Evolutionary conservation across 2,888 invertebrate genomes (phyloP).

Genomic region (Sinodicranocentrus sp.): DNA sequence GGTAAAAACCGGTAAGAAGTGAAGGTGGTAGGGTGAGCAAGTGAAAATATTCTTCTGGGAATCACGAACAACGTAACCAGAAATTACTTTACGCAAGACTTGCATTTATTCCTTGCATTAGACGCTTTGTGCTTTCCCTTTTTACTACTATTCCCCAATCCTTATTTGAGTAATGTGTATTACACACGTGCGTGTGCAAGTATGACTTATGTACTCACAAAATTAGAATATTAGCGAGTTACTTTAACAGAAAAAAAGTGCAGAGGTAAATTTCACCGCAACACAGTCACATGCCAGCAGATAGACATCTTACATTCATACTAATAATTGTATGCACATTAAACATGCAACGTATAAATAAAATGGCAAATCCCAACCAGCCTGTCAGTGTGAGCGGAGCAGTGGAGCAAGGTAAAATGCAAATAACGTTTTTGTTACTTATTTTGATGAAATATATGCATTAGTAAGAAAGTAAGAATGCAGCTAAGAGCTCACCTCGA

Average conservation of each 20-base stretch:
- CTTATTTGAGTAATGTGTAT: background rate
- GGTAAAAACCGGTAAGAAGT: conserved; percentile 16
- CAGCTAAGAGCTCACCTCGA: too few species aligned
- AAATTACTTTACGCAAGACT: too few species aligned
- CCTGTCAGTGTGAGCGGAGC: conserved; percentile 9
- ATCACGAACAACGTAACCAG: too few species aligned
- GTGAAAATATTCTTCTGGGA: too few species aligned
- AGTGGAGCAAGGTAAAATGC: conserved; percentile 52
- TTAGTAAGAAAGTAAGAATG: conserved; percentile 10
- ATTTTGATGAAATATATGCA: conserved; percentile 14
- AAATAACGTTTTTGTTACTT: conserved; percentile 36
- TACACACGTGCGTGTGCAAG: background rate
- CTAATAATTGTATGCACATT: background rate
- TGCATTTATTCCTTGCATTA: too few species aligned
- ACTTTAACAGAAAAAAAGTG: conserved; percentile 51
- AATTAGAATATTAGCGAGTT: conserved; percentile 14
- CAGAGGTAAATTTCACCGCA: conserved; percentile 25
- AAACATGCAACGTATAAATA: conserved; percentile 1
- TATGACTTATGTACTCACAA: background rate
- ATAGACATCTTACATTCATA: background rate
- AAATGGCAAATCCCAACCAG: conserved; percentile 31
- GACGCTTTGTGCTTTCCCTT: conserved; percentile 43
- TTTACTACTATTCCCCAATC: conserved; percentile 19
- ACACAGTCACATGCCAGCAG: conserved; percentile 12
- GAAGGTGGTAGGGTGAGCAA: too few species aligned